phyloP scores from a whole-genome alignment of 2,797 vertebrate genomes.

The Sebastes itinus region DNA sequence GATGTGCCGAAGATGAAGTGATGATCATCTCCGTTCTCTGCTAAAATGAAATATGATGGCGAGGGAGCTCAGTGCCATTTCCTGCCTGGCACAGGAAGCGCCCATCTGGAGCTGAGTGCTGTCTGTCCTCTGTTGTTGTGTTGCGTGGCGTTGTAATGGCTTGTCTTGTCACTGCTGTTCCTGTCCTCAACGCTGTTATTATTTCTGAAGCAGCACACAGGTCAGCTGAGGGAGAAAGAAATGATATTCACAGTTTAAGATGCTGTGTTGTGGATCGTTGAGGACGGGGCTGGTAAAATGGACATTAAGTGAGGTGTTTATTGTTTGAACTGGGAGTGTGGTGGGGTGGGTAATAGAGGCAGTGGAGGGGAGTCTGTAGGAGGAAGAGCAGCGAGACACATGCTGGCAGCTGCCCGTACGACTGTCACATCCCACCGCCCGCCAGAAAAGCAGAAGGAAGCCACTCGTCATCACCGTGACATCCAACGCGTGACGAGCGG shows the following conservation, averaged over 20 bases:
- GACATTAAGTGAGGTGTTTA: conserved; percentile 30
- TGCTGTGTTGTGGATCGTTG: not conserved
- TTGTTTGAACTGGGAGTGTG: conserved; percentile 23
- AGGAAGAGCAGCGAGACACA: conserved; percentile 33
- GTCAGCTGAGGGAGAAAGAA: conserved; percentile 2
- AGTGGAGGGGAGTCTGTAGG: not conserved
- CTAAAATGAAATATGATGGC: conserved; percentile 72
- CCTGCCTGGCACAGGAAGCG: conserved; percentile 74
- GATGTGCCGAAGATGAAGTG: conserved; percentile 64
- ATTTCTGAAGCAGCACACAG: conserved; percentile 41
- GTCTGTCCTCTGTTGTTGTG: conserved; percentile 60
- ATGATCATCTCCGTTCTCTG: conserved; percentile 64
- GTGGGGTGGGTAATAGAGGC: not conserved
- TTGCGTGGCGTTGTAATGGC: conserved; percentile 49
- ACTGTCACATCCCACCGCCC: conserved; percentile 61
- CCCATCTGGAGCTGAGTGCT: conserved; percentile 74
- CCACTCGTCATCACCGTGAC: conserved; percentile 72
- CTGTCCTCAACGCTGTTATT: conserved; percentile 36
- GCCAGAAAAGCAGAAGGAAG: conserved; percentile 72
- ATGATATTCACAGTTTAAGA: conserved; percentile 33
- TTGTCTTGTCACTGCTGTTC: conserved; percentile 50
- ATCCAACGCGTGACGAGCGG: conserved; percentile 61
- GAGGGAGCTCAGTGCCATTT: conserved; percentile 64
- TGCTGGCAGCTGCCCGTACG: conserved; percentile 52
- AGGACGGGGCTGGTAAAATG: conserved; percentile 15